Evolutionary conservation across 2,888 invertebrate species (phyloP).

Genomic region (Lacanobia oleracea): DNA sequence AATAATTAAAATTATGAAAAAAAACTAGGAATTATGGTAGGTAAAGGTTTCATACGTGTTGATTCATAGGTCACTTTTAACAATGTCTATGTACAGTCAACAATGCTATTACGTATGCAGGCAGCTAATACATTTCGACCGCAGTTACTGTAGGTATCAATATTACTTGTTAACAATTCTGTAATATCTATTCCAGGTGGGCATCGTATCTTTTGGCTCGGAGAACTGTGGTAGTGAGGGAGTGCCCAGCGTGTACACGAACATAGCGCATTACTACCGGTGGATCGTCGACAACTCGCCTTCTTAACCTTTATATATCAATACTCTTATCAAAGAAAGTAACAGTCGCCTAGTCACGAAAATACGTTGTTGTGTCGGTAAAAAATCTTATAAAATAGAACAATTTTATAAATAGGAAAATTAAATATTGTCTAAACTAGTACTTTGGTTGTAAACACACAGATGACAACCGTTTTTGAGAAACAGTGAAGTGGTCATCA

Average conservation of each 20-base stretch:
- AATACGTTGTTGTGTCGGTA: conserved; percentile 18
- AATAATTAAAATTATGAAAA: too few species aligned
- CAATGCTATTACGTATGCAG: too few species aligned
- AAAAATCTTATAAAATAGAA: conserved; percentile 17
- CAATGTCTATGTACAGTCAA: too few species aligned
- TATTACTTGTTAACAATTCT: not conserved
- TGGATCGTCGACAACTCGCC: conserved; percentile 93
- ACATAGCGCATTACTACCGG: conserved; percentile 93
- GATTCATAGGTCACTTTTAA: too few species aligned
- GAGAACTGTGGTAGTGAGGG: conserved; percentile 94
- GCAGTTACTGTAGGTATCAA: too few species aligned
- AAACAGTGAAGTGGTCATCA: too few species aligned
- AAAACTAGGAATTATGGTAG: too few species aligned
- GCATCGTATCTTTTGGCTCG: conserved; percentile 95
- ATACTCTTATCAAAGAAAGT: not conserved
- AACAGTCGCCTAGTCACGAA: conserved; percentile 52
- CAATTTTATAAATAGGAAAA: conserved; percentile 5
- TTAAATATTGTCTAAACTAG: too few species aligned
- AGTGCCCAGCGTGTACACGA: conserved; percentile 94
- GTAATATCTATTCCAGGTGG: conserved; percentile 88
- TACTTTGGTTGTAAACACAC: too few species aligned
- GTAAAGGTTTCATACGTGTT: too few species aligned
- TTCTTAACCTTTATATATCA: conserved; percentile 55
- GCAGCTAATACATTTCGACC: too few species aligned
- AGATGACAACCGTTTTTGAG: not conserved